Evolutionary conservation across 2,888 invertebrate genomes (phyloP), one percentile per base, ranked within the genome.

Genomic region (Crossocerus cetratus): DNA sequence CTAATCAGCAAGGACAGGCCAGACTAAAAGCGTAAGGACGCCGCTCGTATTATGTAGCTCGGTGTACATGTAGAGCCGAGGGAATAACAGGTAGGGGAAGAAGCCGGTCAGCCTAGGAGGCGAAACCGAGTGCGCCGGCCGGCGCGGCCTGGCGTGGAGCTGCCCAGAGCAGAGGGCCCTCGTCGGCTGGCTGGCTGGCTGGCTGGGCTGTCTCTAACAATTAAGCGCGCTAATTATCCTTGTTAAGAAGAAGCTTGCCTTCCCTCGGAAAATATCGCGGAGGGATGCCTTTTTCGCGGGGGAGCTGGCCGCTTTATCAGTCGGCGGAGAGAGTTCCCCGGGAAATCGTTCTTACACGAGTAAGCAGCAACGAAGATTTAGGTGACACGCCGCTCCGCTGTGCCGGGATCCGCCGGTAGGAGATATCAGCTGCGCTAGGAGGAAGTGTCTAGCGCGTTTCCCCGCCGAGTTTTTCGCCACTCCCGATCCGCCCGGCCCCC

Each of bases 341-440:
- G 49, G 70, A 61, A 73, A 74, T 74, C 80, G 77, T 82, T 81
- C 80, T 82, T 80, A 32, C 32, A 78, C 80, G 72, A 82, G 74
- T 78, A 74, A 74, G 74, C 71, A 80, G 55, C 72, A 60, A 63
- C 70, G 65, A 82, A 82, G 83, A 82, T 82, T 82, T 81, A 83
- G 81, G 83, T 65, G 83, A 73, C 75, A 74, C 76, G 62, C 32
- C 32, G 8, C 32, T 4, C 32, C 32, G 8, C 32, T 4, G 8
- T 32, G 32, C 32, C 32, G 32, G 32, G 32, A 32, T 32, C 65
- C 71, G 76, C 74, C 75, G 73, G 73, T 18, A 42, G 55, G 60
- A 78, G 77, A 82, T 79, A 82, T 74, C 65, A 53, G 72, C 56
- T 60, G 53, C 67, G 69, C 62, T 57, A 69, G 68, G 69, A 74